phyloP scores from a whole-genome alignment of 2,888 invertebrate genomes.

The Empis livida region DNA sequence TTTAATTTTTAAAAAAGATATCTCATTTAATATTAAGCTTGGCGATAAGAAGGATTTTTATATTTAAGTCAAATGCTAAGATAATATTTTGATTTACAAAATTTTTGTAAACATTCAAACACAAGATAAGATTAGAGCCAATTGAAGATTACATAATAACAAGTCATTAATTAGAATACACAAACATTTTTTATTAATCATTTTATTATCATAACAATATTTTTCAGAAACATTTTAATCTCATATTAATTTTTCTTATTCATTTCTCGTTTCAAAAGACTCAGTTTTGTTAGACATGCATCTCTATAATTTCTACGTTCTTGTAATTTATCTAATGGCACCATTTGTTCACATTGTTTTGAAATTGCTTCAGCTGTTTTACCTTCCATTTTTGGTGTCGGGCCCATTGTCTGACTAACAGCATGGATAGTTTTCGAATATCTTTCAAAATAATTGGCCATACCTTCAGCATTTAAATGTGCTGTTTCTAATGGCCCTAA shows the following conservation, averaged over 20 bases:
- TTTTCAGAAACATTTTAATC: too few relatives aligned
- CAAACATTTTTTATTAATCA: too few relatives aligned
- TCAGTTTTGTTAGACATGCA: constrained; percentile 63
- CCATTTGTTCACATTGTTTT: constrained; percentile 56
- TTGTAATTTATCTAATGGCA: constrained; percentile 59
- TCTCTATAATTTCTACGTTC: constrained; percentile 74
- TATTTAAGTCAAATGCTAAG: too few relatives aligned
- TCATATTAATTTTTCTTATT: constrained; percentile 23
- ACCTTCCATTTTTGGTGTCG: constrained; percentile 60
- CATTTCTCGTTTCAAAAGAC: constrained; percentile 64
- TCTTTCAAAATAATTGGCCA: constrained; percentile 47
- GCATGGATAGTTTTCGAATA: constrained; percentile 46
- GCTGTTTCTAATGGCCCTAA: constrained; percentile 88
- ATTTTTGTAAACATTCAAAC: too few relatives aligned
- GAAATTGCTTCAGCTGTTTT: constrained; percentile 52
- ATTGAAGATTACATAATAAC: too few relatives aligned
- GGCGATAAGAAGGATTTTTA: too few relatives aligned
- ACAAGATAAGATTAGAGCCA: too few relatives aligned
- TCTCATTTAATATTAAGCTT: too few relatives aligned
- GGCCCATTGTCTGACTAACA: constrained; percentile 61
- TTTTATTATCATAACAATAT: too few relatives aligned
- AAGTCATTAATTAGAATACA: too few relatives aligned
- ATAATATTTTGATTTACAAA: too few relatives aligned
- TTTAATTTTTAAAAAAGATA: too few relatives aligned
- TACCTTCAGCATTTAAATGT: constrained; percentile 88